phyloP scores from a whole-genome alignment of 2,113 vertebrate species.

The Phylloscopus trochilus region DNA sequence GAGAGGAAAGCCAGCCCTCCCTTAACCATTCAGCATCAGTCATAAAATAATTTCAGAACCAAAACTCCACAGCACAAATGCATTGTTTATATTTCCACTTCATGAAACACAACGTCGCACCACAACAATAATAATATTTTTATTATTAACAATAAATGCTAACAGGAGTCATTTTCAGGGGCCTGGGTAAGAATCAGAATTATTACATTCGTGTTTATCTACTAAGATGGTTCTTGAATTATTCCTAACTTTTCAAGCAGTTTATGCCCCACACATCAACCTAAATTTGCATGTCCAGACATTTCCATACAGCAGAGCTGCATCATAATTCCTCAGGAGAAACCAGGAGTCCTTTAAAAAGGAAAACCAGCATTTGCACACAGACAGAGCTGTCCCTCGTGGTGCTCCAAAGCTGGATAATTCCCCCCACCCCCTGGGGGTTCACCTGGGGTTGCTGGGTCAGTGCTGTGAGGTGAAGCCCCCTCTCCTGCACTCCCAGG shows the following conservation, averaged over 20 bases:
- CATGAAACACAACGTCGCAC: not conserved
- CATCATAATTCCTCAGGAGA: not conserved
- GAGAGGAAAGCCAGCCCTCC: not conserved
- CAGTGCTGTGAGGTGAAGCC: not conserved
- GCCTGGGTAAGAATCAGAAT: not conserved
- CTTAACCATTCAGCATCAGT: not conserved
- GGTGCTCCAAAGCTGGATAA: not conserved
- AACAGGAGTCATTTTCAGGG: not conserved
- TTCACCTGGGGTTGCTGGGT: not conserved
- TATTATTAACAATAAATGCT: not conserved
- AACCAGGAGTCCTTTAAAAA: not conserved
- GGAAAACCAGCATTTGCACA: not conserved
- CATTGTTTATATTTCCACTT: not conserved
- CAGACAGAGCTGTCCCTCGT: rapidly evolving
- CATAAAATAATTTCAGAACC: not conserved
- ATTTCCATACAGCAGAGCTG: not conserved
- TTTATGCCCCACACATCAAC: not conserved
- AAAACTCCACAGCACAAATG: not conserved
- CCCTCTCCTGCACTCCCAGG: not conserved
- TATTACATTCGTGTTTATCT: not conserved
- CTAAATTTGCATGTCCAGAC: not conserved
- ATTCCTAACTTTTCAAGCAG: not conserved
- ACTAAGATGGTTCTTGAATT: not conserved
- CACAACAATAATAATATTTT: not conserved
- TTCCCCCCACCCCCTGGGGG: not conserved